Base-by-base conservation (phyloP, 2,888 invertebrate species). In the Maniola hyperantus region DNA sequence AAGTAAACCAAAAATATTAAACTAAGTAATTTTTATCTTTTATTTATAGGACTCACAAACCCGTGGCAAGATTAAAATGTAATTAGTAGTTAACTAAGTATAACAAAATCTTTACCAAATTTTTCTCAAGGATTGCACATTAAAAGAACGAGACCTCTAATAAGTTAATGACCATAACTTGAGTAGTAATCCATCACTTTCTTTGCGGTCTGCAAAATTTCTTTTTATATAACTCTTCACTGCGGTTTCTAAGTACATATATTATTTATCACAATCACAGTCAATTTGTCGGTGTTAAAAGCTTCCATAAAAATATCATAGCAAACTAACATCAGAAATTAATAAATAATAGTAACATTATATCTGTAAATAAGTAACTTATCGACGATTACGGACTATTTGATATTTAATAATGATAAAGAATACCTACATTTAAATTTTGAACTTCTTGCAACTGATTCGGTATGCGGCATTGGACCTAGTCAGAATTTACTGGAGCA, bases 91-190 rank as follows among this genome's bases (percentile, higher is more conserved):
- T 13, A 5, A 18, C n/a, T n/a, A n/a, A n/a, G n/a, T n/a, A n/a
- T 8, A 18, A 18, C 48, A 48, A 48, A 46, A 48, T 48, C 48
- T 15, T 48, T 48, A 15, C 2, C 48, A 7, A 6, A 11, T 51
- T 51, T 51, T 1, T 20, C 26, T 5, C 18, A 48, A 51, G 50
- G 11, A 51, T 13, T 26, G 26, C 50, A 1, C 20, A 20, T 51
- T 50, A 51, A 20, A 51, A 51, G 50, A 51, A 51, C 13, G 50
- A 11, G 26, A 26, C 50, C 10, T 11, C 20, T 50, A 50, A 50
- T 50, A 20, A 50, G 50, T 51, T 51, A 51, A 13, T 51, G 26
- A 26, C 50, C 26, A 26, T 51, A 51, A 50, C 20, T 50, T 50
- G 50, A 5, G 46, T 44, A 13, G 44, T 11, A 51, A 51, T 51